These are phyloP conservation scores for Germaria angustata DNA, from an alignment of 2,888 invertebrate species.

Conservation along the genomic window DNA sequence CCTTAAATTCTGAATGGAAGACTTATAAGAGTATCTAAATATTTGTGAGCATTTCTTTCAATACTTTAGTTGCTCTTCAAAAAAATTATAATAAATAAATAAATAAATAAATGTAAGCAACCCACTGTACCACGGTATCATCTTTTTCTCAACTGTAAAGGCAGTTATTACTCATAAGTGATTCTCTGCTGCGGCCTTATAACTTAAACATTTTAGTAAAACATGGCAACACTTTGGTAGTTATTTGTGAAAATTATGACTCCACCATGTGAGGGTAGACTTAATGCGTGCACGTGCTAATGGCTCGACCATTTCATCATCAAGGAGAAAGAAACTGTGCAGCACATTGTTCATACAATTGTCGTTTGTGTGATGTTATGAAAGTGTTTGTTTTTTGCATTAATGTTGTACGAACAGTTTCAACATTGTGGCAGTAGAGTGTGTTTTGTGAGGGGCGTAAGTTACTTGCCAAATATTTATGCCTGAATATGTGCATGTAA, in stretches of 20 bases:
- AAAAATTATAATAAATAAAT: too few relatives aligned
- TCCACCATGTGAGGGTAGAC: constrained; percentile 68
- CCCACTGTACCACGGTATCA: constrained; percentile 20
- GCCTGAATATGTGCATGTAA: background rate
- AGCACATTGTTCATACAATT: constrained; percentile 26
- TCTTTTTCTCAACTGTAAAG: background rate
- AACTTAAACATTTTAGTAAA: constrained; percentile 39
- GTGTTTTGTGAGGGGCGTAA: background rate
- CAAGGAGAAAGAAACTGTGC: background rate
- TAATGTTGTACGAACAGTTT: background rate
- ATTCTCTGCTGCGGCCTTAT: background rate
- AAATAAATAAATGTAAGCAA: too few relatives aligned
- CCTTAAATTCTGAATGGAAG: too few relatives aligned
- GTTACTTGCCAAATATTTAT: constrained; percentile 42
- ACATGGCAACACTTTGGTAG: constrained; percentile 73
- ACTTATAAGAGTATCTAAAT: too few relatives aligned
- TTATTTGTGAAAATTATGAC: constrained; percentile 77
- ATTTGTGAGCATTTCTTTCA: too few relatives aligned
- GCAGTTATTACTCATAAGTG: background rate
- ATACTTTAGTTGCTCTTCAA: too few relatives aligned
- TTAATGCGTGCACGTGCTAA: constrained; percentile 80
- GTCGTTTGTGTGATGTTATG: background rate
- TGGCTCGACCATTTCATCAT: constrained; percentile 72
- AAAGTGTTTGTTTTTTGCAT: background rate
- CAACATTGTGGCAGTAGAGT: background rate